A percentile compares a stretch with the other conserved stretches of the same genome.
These are phyloP conservation scores for Mesoclemmys tuberculata DNA, from an alignment of 2,113 vertebrate genomes.

Conservation along the genomic window DNA sequence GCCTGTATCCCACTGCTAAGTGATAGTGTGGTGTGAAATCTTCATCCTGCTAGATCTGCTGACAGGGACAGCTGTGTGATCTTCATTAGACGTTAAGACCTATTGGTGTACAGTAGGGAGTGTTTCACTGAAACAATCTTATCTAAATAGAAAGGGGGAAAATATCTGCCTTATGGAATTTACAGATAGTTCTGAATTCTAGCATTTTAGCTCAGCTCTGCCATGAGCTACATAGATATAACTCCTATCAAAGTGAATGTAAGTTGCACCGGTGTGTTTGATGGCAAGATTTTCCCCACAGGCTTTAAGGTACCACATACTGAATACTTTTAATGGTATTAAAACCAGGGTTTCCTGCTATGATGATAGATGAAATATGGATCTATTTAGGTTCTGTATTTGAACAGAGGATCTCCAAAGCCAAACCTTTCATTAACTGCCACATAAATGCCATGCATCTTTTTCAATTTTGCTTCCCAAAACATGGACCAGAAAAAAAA, in stretches of 20 bases:
- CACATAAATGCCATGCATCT: neutral
- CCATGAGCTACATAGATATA: neutral
- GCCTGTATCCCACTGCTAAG: neutral
- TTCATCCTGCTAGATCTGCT: neutral
- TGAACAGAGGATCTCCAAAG: neutral
- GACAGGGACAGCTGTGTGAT: neutral
- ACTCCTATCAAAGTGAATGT: neutral
- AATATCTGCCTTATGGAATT: neutral
- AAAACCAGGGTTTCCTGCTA: accelerated
- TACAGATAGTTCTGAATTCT: neutral
- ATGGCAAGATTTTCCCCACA: neutral
- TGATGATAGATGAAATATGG: neutral
- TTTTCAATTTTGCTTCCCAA: neutral
- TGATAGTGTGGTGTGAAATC: neutral
- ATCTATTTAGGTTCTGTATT: neutral
- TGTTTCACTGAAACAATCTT: neutral
- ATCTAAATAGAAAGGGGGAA: neutral
- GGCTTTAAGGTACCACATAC: neutral
- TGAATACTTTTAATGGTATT: neutral
- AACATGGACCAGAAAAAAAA: neutral
- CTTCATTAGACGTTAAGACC: neutral
- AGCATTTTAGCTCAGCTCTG: neutral
- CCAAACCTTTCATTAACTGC: neutral
- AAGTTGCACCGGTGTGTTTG: accelerated
- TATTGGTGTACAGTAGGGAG: neutral